phyloP scores from a whole-genome alignment of 2,888 invertebrate genomes.

The Euclidia mi region DNA sequence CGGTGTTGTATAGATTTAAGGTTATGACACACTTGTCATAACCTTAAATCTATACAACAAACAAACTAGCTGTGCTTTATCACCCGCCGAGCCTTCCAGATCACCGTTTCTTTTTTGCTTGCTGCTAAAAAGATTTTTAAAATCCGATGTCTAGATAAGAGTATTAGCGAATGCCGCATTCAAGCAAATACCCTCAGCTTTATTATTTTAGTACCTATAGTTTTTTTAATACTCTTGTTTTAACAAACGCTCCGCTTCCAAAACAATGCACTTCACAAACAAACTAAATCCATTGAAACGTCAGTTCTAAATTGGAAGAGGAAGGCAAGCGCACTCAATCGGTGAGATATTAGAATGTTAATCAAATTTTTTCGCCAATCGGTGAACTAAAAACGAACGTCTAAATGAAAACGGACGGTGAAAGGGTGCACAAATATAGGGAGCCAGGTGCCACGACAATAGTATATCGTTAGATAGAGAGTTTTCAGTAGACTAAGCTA shows the following conservation, averaged over 20 bases:
- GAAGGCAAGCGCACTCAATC: conserved; percentile 12
- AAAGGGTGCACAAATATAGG: neutral
- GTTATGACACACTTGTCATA: no score
- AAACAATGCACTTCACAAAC: conserved; percentile 3
- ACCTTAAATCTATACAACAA: no score
- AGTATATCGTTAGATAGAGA: no score
- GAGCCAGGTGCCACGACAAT: neutral
- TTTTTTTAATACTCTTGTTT: no score
- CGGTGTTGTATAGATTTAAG: no score
- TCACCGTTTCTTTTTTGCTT: no score
- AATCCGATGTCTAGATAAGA: no score
- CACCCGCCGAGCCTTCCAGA: no score
- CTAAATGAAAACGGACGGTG: conserved; percentile 13
- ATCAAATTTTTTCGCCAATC: conserved; percentile 46
- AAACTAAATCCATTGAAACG: conserved; percentile 29
- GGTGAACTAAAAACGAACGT: conserved; percentile 6
- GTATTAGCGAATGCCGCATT: neutral
- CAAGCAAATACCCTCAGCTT: neutral
- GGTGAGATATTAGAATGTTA: conserved; percentile 48
- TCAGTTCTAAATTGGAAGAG: conserved; percentile 48
- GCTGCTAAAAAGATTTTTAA: no score
- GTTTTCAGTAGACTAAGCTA: no score
- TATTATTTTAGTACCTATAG: no score
- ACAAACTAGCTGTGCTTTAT: no score
- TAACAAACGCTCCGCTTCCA: neutral